phyloP scores from a whole-genome alignment of 1,140 invertebrate genomes.

The Bombus sylvicola region DNA sequence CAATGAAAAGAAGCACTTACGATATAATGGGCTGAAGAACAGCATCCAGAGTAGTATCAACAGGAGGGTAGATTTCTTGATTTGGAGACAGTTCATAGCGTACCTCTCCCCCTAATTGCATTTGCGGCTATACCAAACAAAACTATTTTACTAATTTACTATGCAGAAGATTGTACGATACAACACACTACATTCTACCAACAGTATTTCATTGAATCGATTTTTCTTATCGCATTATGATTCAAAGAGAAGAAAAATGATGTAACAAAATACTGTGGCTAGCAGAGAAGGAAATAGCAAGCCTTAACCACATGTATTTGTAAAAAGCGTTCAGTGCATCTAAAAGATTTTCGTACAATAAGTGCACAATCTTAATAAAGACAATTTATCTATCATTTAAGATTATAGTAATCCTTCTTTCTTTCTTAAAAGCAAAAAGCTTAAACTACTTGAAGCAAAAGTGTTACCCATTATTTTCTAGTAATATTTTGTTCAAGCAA shows the following conservation, averaged over 20 bases:
- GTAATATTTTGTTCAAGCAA: neutral
- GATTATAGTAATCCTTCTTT: constrained; percentile 6
- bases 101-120: constrained; percentile 80
- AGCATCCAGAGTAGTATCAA: constrained; percentile 80
- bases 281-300: constrained; percentile 31
- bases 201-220: constrained; percentile 30
- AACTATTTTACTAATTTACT: constrained; percentile 74
- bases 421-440: constrained; percentile 49
- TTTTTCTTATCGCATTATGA: neutral
- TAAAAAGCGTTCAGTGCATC: constrained; percentile 43
- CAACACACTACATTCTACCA: constrained; percentile 39
- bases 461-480: constrained; percentile 40
- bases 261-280: constrained; percentile 26
- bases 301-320: constrained; percentile 49
- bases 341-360: constrained; percentile 15
- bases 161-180: constrained; percentile 42
- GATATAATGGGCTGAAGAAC: constrained; percentile 83
- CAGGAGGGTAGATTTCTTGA: constrained; percentile 79
- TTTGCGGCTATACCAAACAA: constrained; percentile 81
- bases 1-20: constrained; percentile 75
- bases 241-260: neutral
- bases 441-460: constrained; percentile 41
- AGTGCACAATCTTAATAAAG: constrained; percentile 21
- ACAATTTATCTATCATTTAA: constrained; percentile 9
- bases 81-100: constrained; percentile 81